Percentiles rank a stretch among this genome's conserved stretches.
Conservation (phyloP, 2,113 vertebrate species). For the Vombatus ursinus region DNA sequence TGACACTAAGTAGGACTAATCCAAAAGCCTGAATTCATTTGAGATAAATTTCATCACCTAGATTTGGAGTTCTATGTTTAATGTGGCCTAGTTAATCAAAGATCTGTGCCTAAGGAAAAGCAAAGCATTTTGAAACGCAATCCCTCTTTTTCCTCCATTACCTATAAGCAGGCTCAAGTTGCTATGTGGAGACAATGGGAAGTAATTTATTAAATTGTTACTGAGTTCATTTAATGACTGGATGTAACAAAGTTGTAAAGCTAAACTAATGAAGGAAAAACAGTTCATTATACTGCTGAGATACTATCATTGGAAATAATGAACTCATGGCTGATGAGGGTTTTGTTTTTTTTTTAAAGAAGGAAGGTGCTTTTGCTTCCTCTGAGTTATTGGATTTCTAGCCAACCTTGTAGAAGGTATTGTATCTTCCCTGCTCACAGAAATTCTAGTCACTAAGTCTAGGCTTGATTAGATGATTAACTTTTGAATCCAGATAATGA, state of each 20-base stretch:
- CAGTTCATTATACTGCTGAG: background rate
- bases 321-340: background rate
- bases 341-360: background rate
- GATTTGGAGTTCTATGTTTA: background rate
- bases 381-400: background rate
- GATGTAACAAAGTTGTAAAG: background rate
- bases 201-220: slow-evolving; percentile 21
- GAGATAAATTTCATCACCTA: background rate
- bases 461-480: background rate
- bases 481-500: background rate
- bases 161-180: slow-evolving; percentile 20
- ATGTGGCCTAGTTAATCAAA: slow-evolving; percentile 1
- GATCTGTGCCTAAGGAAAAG: background rate
- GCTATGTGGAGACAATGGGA: slow-evolving; percentile 17
- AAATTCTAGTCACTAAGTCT: background rate
- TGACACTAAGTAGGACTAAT: slow-evolving; percentile 7
- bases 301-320: background rate
- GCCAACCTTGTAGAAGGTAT: background rate
- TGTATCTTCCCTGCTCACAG: background rate
- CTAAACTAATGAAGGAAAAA: slow-evolving; percentile 8
- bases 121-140: slow-evolving; percentile 28
- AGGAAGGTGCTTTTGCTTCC: background rate
- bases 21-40: background rate
- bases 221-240: slow-evolving; percentile 17
- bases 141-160: slow-evolving; percentile 18